Percentiles rank a stretch among this genome's conserved stretches.
These are phyloP conservation scores for Parasteatoda lunata DNA, from an alignment of 2,888 invertebrate species.

Conservation along the genomic window DNA sequence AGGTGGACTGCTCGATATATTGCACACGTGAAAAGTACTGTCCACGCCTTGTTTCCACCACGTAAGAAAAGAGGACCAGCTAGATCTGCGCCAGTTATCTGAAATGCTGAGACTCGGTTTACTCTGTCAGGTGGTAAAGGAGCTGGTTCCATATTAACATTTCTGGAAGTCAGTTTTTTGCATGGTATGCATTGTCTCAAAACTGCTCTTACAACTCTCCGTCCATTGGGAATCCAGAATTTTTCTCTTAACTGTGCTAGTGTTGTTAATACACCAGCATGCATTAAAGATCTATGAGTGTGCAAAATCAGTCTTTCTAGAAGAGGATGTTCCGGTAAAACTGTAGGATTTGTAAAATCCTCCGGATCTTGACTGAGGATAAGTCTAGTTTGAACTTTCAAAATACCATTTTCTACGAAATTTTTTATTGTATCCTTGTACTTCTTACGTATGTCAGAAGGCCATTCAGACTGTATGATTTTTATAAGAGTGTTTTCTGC, in stretches of 20 bases:
- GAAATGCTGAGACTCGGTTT: neutral
- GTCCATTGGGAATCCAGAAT: neutral
- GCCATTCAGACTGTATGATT: neutral
- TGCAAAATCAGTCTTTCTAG: neutral
- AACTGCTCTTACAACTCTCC: neutral
- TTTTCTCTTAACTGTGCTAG: neutral
- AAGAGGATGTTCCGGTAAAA: no score
- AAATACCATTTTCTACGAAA: neutral
- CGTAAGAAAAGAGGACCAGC: neutral
- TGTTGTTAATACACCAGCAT: neutral
- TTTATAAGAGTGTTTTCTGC: neutral
- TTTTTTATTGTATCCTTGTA: no score
- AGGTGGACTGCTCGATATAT: neutral
- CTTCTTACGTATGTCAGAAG: neutral
- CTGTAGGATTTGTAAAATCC: no score
- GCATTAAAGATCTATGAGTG: neutral
- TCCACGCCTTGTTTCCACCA: slow-evolving; percentile 5
- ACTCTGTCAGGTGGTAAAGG: slow-evolving; percentile 2
- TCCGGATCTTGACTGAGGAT: neutral
- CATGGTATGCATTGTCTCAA: neutral
- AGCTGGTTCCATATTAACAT: neutral
- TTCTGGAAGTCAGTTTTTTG: neutral
- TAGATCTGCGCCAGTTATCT: neutral
- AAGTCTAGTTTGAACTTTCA: neutral
- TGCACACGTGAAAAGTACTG: neutral